Percentiles rank a stretch among this genome's conserved stretches.
Evolutionary conservation across 2,113 vertebrate species (phyloP).

Genomic region (Anser brachyrhynchus): DNA sequence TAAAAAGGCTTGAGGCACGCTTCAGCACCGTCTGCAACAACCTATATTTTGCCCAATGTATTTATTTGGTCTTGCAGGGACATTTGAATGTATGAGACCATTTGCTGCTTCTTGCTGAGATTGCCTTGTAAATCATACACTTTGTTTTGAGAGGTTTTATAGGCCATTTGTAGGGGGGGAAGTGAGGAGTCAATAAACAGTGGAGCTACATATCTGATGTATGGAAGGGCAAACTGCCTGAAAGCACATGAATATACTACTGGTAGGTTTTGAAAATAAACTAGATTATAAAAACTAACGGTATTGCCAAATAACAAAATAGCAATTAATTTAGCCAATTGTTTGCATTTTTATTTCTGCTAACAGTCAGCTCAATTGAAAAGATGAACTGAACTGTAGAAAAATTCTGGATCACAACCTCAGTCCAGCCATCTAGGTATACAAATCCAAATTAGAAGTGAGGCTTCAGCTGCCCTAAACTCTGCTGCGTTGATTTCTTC

Average conservation of each 20-base stretch:
- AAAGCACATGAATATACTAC: neutral
- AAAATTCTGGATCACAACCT: neutral
- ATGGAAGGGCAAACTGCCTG: neutral
- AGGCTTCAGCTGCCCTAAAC: neutral
- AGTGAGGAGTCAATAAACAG: constrained; percentile 56
- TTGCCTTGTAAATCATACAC: constrained; percentile 52
- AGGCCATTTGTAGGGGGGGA: constrained; percentile 15
- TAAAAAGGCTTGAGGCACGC: neutral
- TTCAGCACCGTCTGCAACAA: neutral
- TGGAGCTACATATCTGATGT: neutral
- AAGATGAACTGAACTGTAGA: neutral
- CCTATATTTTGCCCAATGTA: neutral
- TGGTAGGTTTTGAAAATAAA: constrained; percentile 13
- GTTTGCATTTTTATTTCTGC: neutral
- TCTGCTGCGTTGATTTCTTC: neutral
- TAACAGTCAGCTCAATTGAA: neutral
- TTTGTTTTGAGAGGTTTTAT: constrained; percentile 63
- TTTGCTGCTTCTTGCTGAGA: constrained; percentile 33
- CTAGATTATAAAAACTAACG: constrained; percentile 30
- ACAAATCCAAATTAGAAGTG: neutral
- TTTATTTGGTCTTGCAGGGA: constrained; percentile 5
- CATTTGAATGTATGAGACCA: constrained; percentile 19
- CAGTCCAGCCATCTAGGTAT: neutral
- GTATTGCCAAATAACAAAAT: neutral
- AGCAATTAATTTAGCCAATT: constrained; percentile 27